Evolutionary conservation across 1,140 invertebrate genomes (phyloP).

Genomic region (Meteorus sp.): DNA sequence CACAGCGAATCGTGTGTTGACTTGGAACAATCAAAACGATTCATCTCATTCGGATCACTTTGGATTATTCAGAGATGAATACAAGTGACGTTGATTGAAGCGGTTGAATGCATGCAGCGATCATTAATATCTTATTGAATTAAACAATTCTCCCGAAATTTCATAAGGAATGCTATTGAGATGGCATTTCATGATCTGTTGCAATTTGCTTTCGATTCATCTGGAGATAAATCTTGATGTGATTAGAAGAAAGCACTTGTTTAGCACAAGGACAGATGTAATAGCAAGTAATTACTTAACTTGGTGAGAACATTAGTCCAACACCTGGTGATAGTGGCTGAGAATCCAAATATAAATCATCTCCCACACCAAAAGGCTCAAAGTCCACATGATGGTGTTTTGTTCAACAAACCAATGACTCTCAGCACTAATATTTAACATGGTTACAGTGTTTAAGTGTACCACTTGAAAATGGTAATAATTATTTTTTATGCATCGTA

Average conservation of each 20-base stretch:
- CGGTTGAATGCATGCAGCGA: too few species aligned
- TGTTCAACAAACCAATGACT: not conserved
- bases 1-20: not conserved
- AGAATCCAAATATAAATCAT: not conserved
- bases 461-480: not conserved
- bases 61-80: too few species aligned
- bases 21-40: not conserved
- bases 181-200: too few species aligned
- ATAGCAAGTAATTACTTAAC: conserved; percentile 7
- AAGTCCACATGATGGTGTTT: too few species aligned
- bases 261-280: conserved; percentile 4
- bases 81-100: too few species aligned
- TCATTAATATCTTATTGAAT: too few species aligned
- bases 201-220: too few species aligned
- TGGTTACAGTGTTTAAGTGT: not conserved
- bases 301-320: not conserved
- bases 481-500: conserved; percentile 6
- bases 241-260: too few species aligned
- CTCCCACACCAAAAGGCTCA: not conserved
- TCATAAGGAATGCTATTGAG: too few species aligned
- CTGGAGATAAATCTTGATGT: too few species aligned
- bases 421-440: not conserved
- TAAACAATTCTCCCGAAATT: too few species aligned
- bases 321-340: not conserved
- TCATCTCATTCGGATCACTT: too few species aligned